Evolutionary conservation across 53 echinoderm and acorn worm species (phyloP), one percentile per base, ranked within the genome.

Genomic region (Arbacia lixula): DNA sequence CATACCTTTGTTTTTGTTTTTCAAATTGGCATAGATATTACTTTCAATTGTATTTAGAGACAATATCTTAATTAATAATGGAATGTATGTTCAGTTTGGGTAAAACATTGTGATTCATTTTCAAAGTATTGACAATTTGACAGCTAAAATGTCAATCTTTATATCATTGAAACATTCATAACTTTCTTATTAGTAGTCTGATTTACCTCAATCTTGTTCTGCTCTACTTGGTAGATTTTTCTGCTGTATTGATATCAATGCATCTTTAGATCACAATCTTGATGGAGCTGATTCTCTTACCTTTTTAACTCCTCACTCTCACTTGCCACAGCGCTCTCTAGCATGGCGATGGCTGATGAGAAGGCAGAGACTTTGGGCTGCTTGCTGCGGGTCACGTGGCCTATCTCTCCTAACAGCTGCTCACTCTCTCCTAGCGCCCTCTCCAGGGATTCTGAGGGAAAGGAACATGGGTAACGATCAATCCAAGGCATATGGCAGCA

Each of bases 261-360:
- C n/a, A 58, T n/a, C 25, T 20, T 22, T 58, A n/a, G 19, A 17
- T 20, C 21, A 19, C 19, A 19, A 24, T 9, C 60, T 19, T 2
- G 0, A 0, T 58, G 12, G 16, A 29, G 27, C 17, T 5, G 30
- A 9, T 32, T 42, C 1, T 71, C 29, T 66, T 36, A 95, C 95
- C 91, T 93, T 40, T 87, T 65, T 6, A 95, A 68, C 72, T 95
- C 96, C 50, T 85, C 86, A 34, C 87, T 88, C 84, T 93, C 96
- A 37, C 87, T 89, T 30, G 91, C 89, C 20, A 93, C 91, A 3
- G 91, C 91, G 37, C 91, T 87, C 67, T 93, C 87, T 25, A 95
- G 79, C 14, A 88, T 85, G 60, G 91, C 83, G 53, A 93, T 67
- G 41, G 96, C 93, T 22, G 61, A 88, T 51, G 93, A 84, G 52